These are phyloP conservation scores for Athripsodes cinereus DNA, from an alignment of 2,888 invertebrate species.

Conservation along the genomic window DNA sequence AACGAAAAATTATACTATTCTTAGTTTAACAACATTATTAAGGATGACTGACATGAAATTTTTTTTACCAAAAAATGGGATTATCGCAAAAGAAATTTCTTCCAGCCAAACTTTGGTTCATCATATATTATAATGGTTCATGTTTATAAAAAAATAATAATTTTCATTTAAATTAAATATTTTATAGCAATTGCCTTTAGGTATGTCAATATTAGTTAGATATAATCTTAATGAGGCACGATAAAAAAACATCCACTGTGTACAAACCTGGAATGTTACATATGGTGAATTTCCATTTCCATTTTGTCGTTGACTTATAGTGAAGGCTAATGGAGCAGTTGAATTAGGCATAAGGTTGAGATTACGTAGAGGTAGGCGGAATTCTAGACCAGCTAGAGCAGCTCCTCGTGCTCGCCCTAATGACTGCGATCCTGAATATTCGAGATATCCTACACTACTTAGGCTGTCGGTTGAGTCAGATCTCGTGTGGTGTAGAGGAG, in stretches of 20 bases:
- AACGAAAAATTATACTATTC: no score
- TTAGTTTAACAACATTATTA: no score
- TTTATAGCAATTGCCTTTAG: no score
- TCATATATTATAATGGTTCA: no score
- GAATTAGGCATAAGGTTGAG: conserved; percentile 26
- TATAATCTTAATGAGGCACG: no score
- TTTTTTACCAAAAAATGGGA: no score
- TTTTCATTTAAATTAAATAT: no score
- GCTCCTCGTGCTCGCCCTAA: conserved; percentile 15
- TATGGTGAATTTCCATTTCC: conserved; percentile 17
- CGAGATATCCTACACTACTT: neutral
- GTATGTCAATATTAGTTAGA: neutral
- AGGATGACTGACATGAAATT: no score
- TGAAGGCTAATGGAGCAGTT: conserved; percentile 23
- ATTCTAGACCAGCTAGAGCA: conserved; percentile 15
- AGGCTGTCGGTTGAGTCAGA: neutral
- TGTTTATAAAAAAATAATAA: no score
- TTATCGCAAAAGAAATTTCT: no score
- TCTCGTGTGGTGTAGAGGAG: conserved; percentile 41
- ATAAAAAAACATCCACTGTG: no score
- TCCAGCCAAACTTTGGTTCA: no score
- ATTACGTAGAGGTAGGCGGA: conserved; percentile 24
- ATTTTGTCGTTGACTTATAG: conserved; percentile 20
- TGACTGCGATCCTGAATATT: conserved; percentile 10
- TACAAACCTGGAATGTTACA: conserved; percentile 24